Conservation (phyloP, 1,140 invertebrate species). For the Drosophila paulistorum region DNA sequence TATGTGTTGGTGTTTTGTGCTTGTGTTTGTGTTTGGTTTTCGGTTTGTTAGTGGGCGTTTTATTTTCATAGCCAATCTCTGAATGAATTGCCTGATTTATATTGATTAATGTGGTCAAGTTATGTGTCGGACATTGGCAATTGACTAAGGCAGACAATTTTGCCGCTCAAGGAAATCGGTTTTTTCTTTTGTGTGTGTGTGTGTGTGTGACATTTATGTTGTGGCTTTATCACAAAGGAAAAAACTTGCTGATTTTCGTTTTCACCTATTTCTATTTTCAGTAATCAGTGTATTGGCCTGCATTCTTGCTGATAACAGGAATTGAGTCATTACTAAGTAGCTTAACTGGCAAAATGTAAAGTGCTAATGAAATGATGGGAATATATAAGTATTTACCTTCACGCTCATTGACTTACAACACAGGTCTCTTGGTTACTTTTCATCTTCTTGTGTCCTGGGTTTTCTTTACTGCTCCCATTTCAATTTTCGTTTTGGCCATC, state of each 20-base stretch:
- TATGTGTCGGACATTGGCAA: constrained; percentile 59
- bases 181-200: background rate
- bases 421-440: constrained; percentile 17
- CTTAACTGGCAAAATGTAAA: constrained; percentile 37
- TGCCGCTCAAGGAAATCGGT: constrained; percentile 34
- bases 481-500: constrained; percentile 61
- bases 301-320: constrained; percentile 45
- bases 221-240: background rate
- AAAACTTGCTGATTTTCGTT: constrained; percentile 16
- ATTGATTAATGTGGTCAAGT: constrained; percentile 73
- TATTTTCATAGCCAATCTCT: constrained; percentile 53
- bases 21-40: background rate
- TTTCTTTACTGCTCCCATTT: constrained; percentile 45
- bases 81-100: constrained; percentile 76
- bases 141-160: constrained; percentile 37
- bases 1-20: background rate
- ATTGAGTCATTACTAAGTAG: constrained; percentile 33
- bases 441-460: constrained; percentile 3
- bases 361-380: constrained; percentile 41
- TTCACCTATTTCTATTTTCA: background rate
- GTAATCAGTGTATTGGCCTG: constrained; percentile 23
- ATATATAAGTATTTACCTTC: too few relatives aligned
- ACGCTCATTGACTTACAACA: background rate
- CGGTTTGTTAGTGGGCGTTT: constrained; percentile 30
- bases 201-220: constrained; percentile 10